Evolutionary conservation across 2,888 invertebrate genomes (phyloP).

Genomic region (Drosophila monieri): DNA sequence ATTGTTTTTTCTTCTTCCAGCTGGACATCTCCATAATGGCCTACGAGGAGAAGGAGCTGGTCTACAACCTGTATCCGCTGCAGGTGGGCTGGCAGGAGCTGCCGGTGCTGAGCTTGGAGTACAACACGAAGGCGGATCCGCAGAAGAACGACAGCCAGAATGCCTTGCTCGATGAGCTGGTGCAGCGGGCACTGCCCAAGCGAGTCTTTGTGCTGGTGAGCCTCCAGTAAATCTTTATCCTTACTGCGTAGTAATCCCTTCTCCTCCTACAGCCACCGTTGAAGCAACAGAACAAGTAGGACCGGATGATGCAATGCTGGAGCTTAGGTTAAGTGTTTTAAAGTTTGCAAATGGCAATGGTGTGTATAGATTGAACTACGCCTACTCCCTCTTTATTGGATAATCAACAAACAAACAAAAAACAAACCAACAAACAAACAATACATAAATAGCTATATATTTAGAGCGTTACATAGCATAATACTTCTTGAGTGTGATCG

Average conservation of each 20-base stretch:
- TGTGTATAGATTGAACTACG: constrained; percentile 55
- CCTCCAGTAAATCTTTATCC: not conserved
- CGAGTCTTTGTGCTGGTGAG: constrained; percentile 83
- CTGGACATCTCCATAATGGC: constrained; percentile 83
- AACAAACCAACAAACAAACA: constrained; percentile 35
- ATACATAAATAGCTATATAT: constrained; percentile 56
- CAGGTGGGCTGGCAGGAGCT: constrained; percentile 84
- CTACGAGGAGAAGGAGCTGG: constrained; percentile 81
- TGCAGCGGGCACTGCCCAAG: constrained; percentile 83
- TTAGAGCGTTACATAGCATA: constrained; percentile 63
- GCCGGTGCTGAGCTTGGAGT: constrained; percentile 82
- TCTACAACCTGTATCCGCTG: constrained; percentile 83
- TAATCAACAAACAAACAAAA: constrained; percentile 20
- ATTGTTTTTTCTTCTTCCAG: constrained; percentile 48
- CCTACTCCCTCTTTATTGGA: constrained; percentile 53
- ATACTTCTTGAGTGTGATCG: constrained; percentile 69
- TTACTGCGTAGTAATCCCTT: not conserved
- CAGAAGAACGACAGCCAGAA: constrained; percentile 81
- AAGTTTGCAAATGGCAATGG: constrained; percentile 55
- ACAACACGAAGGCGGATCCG: constrained; percentile 82
- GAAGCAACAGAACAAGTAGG: constrained; percentile 77
- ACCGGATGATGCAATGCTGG: constrained; percentile 8
- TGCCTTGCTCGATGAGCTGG: constrained; percentile 81
- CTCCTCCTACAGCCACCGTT: constrained; percentile 73
- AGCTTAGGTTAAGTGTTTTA: constrained; percentile 64